These are phyloP conservation scores for Diloba caeruleocephala DNA, from an alignment of 2,888 invertebrate genomes.

Conservation along the genomic window DNA sequence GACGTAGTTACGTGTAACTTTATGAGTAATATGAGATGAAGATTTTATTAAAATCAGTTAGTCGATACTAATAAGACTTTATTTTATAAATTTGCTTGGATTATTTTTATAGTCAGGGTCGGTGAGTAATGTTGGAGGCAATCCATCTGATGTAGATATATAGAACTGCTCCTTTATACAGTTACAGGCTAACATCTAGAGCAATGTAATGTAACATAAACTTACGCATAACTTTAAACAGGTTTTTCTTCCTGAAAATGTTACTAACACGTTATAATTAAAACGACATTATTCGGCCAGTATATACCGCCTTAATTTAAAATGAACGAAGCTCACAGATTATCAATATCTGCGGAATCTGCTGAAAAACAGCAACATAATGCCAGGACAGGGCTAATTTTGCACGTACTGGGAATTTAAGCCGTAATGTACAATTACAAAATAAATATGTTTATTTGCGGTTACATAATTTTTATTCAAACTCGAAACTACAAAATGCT, in stretches of 20 bases:
- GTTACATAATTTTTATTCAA: not conserved
- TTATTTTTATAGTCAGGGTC: no score
- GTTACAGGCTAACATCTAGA: no score
- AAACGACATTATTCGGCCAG: not conserved
- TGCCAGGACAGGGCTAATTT: conserved; percentile 2
- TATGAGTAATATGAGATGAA: conserved; percentile 35
- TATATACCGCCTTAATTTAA: conserved; percentile 1
- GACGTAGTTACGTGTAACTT: conserved; percentile 41
- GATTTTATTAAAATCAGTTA: conserved; percentile 44
- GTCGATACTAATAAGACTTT: conserved; percentile 25
- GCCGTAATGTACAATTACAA: conserved; percentile 1
- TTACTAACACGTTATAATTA: conserved; percentile 9
- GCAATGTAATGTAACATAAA: no score
- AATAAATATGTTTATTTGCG: no score
- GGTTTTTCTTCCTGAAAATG: no score
- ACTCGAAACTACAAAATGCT: not conserved
- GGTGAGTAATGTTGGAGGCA: no score
- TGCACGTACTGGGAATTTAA: conserved; percentile 30
- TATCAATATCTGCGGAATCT: conserved; percentile 23
- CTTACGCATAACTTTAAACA: no score
- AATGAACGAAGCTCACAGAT: conserved; percentile 26
- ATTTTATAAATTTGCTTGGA: conserved; percentile 28
- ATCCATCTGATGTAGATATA: no score
- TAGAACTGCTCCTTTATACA: no score
- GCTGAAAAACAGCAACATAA: conserved; percentile 16